Evolutionary conservation across 2,888 invertebrate genomes (phyloP).

Genomic region (Eristalinus aeneus): DNA sequence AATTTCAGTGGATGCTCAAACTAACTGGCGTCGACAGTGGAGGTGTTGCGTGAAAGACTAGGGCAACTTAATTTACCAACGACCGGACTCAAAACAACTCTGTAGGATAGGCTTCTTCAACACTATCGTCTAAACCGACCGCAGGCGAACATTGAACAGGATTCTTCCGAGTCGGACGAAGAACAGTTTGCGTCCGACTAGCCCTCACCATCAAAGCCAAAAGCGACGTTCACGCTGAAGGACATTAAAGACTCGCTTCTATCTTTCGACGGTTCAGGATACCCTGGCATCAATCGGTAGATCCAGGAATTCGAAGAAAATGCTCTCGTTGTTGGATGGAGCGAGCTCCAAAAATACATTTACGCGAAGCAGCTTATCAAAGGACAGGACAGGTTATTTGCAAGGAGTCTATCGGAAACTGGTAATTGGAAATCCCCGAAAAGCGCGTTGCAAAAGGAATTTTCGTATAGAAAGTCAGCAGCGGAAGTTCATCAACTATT

Average conservation of each 20-base stretch:
- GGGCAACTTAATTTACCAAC: slow-evolving; percentile 7
- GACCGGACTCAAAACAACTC: background rate
- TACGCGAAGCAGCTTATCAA: slow-evolving; percentile 10
- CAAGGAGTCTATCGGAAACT: background rate
- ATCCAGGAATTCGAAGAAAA: slow-evolving; percentile 13
- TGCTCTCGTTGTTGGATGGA: slow-evolving; percentile 5
- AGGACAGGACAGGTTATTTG: background rate
- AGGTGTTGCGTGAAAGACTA: background rate
- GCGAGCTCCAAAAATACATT: slow-evolving; percentile 3
- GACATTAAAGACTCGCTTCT: background rate
- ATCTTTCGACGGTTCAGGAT: background rate
- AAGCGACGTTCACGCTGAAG: background rate
- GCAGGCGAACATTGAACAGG: background rate
- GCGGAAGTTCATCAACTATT: slow-evolving; percentile 47
- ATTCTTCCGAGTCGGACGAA: too few relatives aligned
- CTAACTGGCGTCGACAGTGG: background rate
- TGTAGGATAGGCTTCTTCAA: background rate
- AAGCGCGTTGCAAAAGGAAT: background rate
- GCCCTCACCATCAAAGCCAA: too few relatives aligned
- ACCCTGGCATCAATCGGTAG: slow-evolving; percentile 1
- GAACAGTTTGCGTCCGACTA: too few relatives aligned
- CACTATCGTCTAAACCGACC: background rate
- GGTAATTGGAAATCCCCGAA: slow-evolving; percentile 9
- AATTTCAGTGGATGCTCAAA: background rate
- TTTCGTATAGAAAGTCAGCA: background rate